Evolutionary conservation across 2,888 invertebrate species (phyloP).

Genomic region (Trissolcus brochymenae): DNA sequence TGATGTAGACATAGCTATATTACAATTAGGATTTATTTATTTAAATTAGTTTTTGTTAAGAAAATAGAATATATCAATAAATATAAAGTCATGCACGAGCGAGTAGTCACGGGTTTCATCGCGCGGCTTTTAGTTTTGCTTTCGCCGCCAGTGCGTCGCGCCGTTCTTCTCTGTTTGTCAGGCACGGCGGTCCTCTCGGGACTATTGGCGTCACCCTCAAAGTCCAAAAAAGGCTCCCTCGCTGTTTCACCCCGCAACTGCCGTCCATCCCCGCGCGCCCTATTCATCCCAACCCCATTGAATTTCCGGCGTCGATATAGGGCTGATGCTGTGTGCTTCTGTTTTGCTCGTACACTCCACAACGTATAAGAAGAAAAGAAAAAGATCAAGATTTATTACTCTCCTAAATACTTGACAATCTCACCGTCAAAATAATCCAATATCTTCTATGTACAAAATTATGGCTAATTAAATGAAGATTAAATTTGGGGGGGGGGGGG

Average conservation of each 20-base stretch:
- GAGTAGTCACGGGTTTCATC: slow-evolving; percentile 48
- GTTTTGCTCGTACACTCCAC: slow-evolving; percentile 27
- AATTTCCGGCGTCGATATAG: slow-evolving; percentile 61
- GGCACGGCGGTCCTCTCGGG: slow-evolving; percentile 47
- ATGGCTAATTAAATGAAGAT: too few species aligned
- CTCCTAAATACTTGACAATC: background rate
- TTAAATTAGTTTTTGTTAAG: too few species aligned
- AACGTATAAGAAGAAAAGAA: slow-evolving; percentile 31
- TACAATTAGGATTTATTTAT: slow-evolving; percentile 34
- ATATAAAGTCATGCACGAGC: slow-evolving; percentile 47
- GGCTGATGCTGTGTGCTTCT: slow-evolving; percentile 40
- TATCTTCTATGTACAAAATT: background rate
- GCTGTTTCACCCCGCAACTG: slow-evolving; percentile 8
- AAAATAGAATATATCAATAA: slow-evolving; percentile 37
- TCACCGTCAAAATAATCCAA: slow-evolving; percentile 3
- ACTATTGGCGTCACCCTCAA: slow-evolving; percentile 47
- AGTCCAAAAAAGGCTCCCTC: slow-evolving; percentile 46
- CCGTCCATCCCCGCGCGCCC: background rate
- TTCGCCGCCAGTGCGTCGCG: slow-evolving; percentile 20
- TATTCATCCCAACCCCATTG: slow-evolving; percentile 39
- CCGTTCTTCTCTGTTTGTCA: slow-evolving; percentile 22
- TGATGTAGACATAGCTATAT: too few species aligned
- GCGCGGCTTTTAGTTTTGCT: slow-evolving; percentile 39
- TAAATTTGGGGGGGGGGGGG: too few species aligned
- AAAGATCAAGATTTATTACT: slow-evolving; percentile 32